Base-by-base conservation (phyloP, 1,140 invertebrate species). In the Zaprionus camerounensis region DNA sequence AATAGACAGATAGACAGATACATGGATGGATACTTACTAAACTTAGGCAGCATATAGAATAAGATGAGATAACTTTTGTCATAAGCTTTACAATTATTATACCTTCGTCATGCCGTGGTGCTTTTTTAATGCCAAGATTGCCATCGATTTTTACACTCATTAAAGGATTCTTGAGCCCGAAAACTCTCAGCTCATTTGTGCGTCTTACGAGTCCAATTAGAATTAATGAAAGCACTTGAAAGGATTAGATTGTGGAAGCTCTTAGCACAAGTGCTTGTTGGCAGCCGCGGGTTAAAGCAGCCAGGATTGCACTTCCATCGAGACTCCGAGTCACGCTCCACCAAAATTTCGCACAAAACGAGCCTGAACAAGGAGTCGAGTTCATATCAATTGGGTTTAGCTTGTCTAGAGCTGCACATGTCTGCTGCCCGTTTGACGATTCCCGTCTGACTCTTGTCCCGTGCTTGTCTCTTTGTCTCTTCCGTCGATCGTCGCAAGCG, bases 301-400 rank as follows among this genome's bases (percentile, higher is more conserved):
- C 2, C 31, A n/a, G 13, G 34, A 64, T 63, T 15, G 44, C 31
- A 28, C 13, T 15, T 20, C 26, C 41, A 41, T 63, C 9, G n/a
- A 5, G n/a, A n/a, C 36, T 58, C 28, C 55, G 22, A 73, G 72
- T 77, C 80, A 87, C 83, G 80, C 67, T 70, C 59, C 72, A 59
- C 59, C 17, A 13, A 66, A 86, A 80, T 71, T 80, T 63, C 53
- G 79, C 82, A 73, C 82, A 80, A 82, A 86, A 82, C 79, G 62
- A 76, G 71, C 41, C 67, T 9, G 12, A 15, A 20, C 15, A 24
- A 20, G 12, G 49, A 61, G 31, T 36, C 13, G 34, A 28, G 44
- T 51, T 51, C 46, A 51, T 9, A 22, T 20, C 46, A 22, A 26
- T 17, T 12, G 31, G 26, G 41, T 53, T 41, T 64, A 70, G 58